Conservation (phyloP, 1,140 invertebrate genomes). For the Cydia fagiglandana region DNA sequence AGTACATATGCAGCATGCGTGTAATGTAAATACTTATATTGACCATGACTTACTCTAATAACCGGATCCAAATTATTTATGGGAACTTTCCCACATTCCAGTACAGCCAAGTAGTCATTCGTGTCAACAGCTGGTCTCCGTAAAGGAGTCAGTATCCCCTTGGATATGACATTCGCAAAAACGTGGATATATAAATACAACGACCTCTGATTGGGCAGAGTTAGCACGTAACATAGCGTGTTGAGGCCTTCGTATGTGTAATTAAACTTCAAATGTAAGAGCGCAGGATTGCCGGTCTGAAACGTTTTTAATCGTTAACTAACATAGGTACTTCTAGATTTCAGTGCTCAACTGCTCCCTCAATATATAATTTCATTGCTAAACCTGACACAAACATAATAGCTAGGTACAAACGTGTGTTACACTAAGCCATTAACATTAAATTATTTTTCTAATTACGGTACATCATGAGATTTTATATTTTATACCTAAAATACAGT, state of each 20-base stretch:
- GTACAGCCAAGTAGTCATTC: constrained; percentile 53
- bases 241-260: constrained; percentile 58
- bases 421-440: too few relatives aligned
- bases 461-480: too few relatives aligned
- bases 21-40: not conserved
- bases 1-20: too few relatives aligned
- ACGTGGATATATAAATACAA: constrained; percentile 61
- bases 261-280: constrained; percentile 59
- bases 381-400: not conserved
- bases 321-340: not conserved
- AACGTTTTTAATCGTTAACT: constrained; percentile 36
- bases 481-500: too few relatives aligned
- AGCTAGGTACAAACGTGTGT: too few relatives aligned
- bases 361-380: constrained; percentile 5
- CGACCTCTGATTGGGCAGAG: constrained; percentile 63
- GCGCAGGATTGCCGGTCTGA: constrained; percentile 55
- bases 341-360: not conserved
- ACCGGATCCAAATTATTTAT: constrained; percentile 75
- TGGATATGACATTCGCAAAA: constrained; percentile 52
- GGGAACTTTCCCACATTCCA: constrained; percentile 71
- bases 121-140: constrained; percentile 44
- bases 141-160: constrained; percentile 58
- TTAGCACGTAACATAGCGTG: constrained; percentile 62
- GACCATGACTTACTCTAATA: constrained; percentile 57
- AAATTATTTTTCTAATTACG: too few relatives aligned